These are phyloP conservation scores for Hoplostethus mediterraneus DNA, from an alignment of 2,797 vertebrate species.

Conservation along the genomic window DNA sequence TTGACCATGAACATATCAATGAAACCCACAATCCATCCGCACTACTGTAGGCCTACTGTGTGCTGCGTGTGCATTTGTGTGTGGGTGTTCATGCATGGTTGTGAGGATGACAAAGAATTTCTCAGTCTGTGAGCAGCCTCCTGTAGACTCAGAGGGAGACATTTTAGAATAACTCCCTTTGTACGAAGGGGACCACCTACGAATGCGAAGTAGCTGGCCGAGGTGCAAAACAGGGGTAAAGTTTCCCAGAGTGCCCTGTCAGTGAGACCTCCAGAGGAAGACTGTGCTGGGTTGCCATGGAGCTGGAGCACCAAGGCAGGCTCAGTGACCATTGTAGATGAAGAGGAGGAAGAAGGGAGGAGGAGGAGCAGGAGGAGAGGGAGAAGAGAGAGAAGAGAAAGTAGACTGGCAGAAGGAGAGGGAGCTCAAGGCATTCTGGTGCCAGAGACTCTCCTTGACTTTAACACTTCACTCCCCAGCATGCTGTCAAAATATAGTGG, in stretches of 20 bases:
- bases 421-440: slow-evolving; percentile 39
- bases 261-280: slow-evolving; percentile 36
- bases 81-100: not conserved
- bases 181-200: slow-evolving; percentile 55
- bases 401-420: slow-evolving; percentile 34
- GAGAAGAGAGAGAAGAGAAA: slow-evolving; percentile 29
- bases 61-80: not conserved
- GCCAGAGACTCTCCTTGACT: slow-evolving; percentile 41
- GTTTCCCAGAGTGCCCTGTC: slow-evolving; percentile 36
- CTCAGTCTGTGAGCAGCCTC: slow-evolving; percentile 14
- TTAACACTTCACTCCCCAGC: slow-evolving; percentile 42
- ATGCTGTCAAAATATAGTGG: not conserved
- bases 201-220: slow-evolving; percentile 25
- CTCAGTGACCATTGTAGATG: slow-evolving; percentile 63
- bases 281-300: slow-evolving; percentile 72
- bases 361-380: slow-evolving; percentile 24
- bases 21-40: slow-evolving; percentile 22
- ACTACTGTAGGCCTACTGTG: slow-evolving; percentile 13
- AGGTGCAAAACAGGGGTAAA: slow-evolving; percentile 22
- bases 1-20: slow-evolving; percentile 25
- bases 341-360: slow-evolving; percentile 42
- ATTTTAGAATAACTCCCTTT: slow-evolving; percentile 33
- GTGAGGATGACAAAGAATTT: slow-evolving; percentile 1
- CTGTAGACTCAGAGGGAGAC: slow-evolving; percentile 35
- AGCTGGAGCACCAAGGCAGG: slow-evolving; percentile 58